Evolutionary conservation across 2,888 invertebrate genomes (phyloP).

Genomic region (Volucella inanis): DNA sequence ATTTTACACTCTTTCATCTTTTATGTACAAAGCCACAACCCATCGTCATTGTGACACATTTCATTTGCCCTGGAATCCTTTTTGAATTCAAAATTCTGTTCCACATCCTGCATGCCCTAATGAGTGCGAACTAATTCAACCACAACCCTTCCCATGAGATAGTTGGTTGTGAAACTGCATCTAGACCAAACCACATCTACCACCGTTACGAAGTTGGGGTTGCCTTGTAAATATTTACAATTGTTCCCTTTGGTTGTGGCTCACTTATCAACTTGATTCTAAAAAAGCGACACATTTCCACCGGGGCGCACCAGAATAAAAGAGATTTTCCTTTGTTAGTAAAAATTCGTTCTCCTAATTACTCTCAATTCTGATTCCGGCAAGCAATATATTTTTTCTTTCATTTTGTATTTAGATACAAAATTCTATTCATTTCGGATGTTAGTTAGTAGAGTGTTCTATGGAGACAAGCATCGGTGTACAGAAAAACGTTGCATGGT

Average conservation of each 20-base stretch:
- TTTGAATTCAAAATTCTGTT: conserved; percentile 33
- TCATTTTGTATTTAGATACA: neutral
- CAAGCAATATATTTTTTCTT: neutral
- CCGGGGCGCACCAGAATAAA: neutral
- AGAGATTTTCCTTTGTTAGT: conserved; percentile 27
- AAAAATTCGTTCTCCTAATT: conserved; percentile 21
- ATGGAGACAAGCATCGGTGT: neutral
- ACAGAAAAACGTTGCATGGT: neutral
- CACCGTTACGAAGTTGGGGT: conserved; percentile 20
- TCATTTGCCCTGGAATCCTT: conserved; percentile 7
- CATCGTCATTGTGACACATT: neutral
- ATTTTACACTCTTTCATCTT: too few relatives aligned
- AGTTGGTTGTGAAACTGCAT: neutral
- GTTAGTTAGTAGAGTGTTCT: conserved; percentile 14
- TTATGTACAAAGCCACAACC: too few relatives aligned
- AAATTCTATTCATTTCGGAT: neutral
- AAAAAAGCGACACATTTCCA: conserved; percentile 4
- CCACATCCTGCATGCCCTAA: conserved; percentile 41
- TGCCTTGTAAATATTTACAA: conserved; percentile 45
- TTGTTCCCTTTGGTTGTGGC: conserved; percentile 4
- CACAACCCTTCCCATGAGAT: conserved; percentile 5
- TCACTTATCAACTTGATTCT: neutral
- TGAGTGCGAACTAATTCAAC: conserved; percentile 43
- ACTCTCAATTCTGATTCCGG: conserved; percentile 22
- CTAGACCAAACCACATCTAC: conserved; percentile 18